Evolutionary conservation across 2,113 vertebrate genomes (phyloP).

Genomic region (Anser brachyrhynchus): DNA sequence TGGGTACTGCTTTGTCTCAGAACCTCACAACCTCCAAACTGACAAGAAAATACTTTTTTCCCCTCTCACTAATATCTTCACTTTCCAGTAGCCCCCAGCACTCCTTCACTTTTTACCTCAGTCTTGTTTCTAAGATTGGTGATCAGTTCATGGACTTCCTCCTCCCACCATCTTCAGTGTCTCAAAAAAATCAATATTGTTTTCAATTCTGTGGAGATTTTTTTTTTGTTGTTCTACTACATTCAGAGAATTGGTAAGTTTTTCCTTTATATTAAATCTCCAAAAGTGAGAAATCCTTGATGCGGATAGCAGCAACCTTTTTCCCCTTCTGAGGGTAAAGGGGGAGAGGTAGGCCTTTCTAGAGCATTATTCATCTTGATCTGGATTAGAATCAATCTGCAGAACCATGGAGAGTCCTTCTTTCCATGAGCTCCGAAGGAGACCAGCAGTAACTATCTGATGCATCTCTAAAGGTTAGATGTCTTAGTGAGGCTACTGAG

Average conservation of each 20-base stretch:
- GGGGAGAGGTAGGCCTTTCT: background rate
- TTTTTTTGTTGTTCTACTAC: background rate
- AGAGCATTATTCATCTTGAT: too few relatives aligned
- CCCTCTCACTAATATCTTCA: fast-evolving
- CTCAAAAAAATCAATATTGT: background rate
- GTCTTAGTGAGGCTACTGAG: background rate
- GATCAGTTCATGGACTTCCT: background rate
- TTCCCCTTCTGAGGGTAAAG: background rate
- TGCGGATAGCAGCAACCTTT: background rate
- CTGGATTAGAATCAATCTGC: background rate
- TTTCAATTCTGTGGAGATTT: background rate
- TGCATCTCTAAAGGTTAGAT: fast-evolving
- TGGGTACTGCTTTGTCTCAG: background rate
- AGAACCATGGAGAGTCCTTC: background rate
- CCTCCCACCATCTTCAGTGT: background rate
- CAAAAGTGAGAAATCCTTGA: background rate
- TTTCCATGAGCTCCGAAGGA: background rate
- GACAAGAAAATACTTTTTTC: fast-evolving
- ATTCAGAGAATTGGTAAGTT: background rate
- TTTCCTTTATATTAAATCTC: background rate
- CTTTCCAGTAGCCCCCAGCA: background rate
- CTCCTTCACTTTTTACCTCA: background rate
- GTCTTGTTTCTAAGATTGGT: fast-evolving
- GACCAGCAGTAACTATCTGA: background rate
- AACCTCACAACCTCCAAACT: background rate